phyloP scores from a whole-genome alignment of 2,888 invertebrate genomes.

The Nomada lathburiana region DNA sequence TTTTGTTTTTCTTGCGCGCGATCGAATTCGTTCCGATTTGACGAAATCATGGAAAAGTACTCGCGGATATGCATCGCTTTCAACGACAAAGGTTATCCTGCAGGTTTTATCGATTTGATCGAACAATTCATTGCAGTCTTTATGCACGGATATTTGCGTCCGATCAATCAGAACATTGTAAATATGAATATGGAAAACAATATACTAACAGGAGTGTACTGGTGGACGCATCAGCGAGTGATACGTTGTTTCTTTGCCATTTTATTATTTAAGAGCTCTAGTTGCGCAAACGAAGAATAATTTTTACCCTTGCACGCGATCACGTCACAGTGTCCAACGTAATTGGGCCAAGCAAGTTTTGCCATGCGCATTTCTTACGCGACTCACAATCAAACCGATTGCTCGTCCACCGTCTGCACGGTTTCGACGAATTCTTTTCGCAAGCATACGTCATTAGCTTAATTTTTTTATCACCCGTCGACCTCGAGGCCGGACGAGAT shows the following conservation, averaged over 20 bases:
- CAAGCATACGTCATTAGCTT: slow-evolving; percentile 29
- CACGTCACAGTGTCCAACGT: background rate
- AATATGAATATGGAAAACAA: too few relatives aligned
- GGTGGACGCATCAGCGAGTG: too few relatives aligned
- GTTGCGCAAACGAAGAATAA: background rate
- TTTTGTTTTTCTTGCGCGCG: background rate
- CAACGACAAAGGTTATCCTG: background rate
- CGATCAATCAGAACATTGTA: too few relatives aligned
- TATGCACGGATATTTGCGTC: too few relatives aligned
- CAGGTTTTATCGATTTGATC: background rate
- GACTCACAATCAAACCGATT: background rate
- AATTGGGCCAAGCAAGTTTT: background rate
- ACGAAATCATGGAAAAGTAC: slow-evolving; percentile 13
- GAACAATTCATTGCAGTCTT: too few relatives aligned
- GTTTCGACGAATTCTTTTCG: background rate
- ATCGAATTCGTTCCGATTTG: slow-evolving; percentile 29
- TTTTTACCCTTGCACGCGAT: background rate
- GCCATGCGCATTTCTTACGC: background rate
- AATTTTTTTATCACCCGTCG: slow-evolving; percentile 8
- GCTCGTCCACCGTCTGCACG: background rate
- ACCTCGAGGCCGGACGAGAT: slow-evolving; percentile 5
- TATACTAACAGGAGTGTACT: too few relatives aligned
- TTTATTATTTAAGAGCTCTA: too few relatives aligned
- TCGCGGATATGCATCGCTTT: slow-evolving; percentile 7
- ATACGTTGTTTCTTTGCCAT: too few relatives aligned